Conservation (phyloP, 2,113 vertebrate genomes). For the Leucopsar rothschildi region DNA sequence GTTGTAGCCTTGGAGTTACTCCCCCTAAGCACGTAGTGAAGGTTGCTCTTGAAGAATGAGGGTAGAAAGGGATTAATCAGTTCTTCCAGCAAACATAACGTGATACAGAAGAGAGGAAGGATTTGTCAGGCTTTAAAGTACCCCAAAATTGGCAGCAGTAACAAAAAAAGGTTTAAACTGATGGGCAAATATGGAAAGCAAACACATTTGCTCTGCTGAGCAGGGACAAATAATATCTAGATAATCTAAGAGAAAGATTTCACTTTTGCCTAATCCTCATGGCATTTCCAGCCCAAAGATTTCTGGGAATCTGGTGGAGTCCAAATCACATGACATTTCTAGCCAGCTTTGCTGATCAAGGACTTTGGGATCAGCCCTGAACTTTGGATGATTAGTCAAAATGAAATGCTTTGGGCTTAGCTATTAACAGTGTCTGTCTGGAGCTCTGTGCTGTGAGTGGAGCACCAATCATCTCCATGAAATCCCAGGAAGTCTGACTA, state of each 20-base stretch:
- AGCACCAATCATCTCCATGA: not conserved
- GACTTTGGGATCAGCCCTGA: constrained; percentile 34
- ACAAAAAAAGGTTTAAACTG: constrained; percentile 18
- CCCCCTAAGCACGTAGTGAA: not conserved
- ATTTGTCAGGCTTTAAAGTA: constrained; percentile 27
- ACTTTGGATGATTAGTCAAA: constrained; percentile 44
- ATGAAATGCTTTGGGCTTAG: constrained; percentile 30
- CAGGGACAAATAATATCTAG: constrained; percentile 24
- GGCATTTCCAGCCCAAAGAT: constrained; percentile 42
- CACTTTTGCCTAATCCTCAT: constrained; percentile 32
- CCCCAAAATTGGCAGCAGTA: constrained; percentile 28
- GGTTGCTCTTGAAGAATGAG: not conserved
- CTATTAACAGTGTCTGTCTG: not conserved
- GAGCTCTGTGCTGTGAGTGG: not conserved
- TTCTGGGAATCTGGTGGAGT: constrained; percentile 38
- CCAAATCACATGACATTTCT: not conserved
- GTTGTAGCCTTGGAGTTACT: not conserved
- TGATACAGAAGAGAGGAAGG: not conserved
- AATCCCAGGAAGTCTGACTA: not conserved
- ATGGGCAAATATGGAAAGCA: constrained; percentile 34
- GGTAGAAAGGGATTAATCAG: not conserved
- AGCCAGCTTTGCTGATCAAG: constrained; percentile 45
- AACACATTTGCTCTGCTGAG: constrained; percentile 38
- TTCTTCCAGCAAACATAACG: not conserved
- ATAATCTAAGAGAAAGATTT: constrained; percentile 30